A percentile compares a stretch with the other conserved stretches of the same genome.
Conservation (phyloP, 1,140 invertebrate genomes). For the Nomia melanderi region DNA sequence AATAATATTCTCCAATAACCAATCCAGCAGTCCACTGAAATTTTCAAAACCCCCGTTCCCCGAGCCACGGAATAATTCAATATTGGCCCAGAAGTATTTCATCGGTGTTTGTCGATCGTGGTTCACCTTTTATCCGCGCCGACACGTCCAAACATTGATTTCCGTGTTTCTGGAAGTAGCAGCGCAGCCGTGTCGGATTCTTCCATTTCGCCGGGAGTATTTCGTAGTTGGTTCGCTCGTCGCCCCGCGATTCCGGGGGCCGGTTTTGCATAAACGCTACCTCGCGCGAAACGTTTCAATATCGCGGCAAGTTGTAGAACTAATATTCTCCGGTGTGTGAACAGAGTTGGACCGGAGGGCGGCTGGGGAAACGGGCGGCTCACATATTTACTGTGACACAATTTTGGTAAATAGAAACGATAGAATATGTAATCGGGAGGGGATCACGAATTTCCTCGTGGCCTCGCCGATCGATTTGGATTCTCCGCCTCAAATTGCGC, state of each 20-base stretch:
- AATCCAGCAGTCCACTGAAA: too few species aligned
- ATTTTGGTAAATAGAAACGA: conserved; percentile 46
- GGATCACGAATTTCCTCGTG: conserved; percentile 5
- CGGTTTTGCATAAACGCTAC: conserved; percentile 32
- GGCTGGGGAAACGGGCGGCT: conserved; percentile 2
- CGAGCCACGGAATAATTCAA: too few species aligned
- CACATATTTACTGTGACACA: conserved; percentile 35
- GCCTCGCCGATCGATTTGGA: conserved; percentile 12
- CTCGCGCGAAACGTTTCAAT: conserved; percentile 36
- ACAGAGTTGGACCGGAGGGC: conserved; percentile 1
- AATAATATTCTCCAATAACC: too few species aligned
- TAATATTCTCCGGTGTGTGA: conserved; percentile 29
- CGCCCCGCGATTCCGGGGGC: neutral
- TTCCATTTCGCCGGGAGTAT: conserved; percentile 47
- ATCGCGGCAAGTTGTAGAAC: conserved; percentile 39
- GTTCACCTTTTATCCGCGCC: too few species aligned
- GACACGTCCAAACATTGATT: neutral
- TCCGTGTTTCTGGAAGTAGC: neutral
- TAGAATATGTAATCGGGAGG: conserved; percentile 31
- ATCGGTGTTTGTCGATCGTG: too few species aligned
- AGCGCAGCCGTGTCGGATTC: conserved; percentile 14
- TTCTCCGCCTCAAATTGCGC: conserved; percentile 21
- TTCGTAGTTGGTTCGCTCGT: conserved; percentile 28
- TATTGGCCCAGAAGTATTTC: too few species aligned
- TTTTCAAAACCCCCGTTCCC: too few species aligned